phyloP scores from a whole-genome alignment of 2,113 vertebrate species.

The Pygathrix nemaeus region DNA sequence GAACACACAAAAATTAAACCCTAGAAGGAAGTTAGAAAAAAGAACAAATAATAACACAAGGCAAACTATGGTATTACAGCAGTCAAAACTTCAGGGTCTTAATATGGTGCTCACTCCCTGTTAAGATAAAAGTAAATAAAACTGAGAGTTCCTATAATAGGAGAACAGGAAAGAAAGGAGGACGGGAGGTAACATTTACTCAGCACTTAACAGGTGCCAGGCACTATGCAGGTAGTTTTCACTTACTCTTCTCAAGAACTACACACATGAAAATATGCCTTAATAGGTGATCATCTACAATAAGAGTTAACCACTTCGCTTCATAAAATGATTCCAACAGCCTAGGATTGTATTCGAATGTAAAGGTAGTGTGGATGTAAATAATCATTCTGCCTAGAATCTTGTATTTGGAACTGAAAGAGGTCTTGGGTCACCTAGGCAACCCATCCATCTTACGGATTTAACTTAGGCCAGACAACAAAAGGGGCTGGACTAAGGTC shows the following conservation, averaged over 20 bases:
- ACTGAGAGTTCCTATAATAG: neutral
- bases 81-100: neutral
- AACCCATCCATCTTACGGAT: neutral
- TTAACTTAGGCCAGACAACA: neutral
- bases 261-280: neutral
- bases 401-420: neutral
- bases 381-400: neutral
- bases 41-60: neutral
- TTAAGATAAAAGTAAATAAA: neutral
- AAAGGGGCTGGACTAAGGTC: neutral
- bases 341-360: neutral
- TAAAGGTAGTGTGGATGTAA: neutral
- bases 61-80: neutral
- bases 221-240: neutral
- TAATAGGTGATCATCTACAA: neutral
- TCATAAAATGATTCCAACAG: neutral
- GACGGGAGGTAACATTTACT: neutral
- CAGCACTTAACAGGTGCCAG: constrained; percentile 8
- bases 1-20: neutral
- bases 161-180: neutral
- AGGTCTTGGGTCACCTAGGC: neutral
- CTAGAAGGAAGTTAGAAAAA: neutral
- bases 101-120: neutral
- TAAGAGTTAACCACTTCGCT: neutral
- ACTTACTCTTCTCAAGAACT: neutral